These are phyloP conservation scores for Bombus confusus DNA, from an alignment of 1,140 invertebrate species.

Conservation along the genomic window DNA sequence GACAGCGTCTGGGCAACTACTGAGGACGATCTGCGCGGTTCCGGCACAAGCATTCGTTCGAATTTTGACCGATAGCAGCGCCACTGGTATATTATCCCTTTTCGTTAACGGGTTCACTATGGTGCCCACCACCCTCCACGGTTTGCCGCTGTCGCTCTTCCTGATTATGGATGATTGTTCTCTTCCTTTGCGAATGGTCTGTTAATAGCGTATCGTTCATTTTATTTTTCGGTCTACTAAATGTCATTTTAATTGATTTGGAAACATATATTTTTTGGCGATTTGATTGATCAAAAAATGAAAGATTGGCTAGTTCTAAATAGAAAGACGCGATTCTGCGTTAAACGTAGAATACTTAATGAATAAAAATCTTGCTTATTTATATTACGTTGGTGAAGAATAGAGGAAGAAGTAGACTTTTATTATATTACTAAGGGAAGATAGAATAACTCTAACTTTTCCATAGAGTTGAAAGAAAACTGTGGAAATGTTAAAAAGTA, in stretches of 20 bases:
- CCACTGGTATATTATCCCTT: constrained; percentile 53
- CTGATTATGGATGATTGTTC: background rate
- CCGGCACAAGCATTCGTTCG: constrained; percentile 72
- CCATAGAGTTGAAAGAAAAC: too few species aligned
- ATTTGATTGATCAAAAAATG: too few species aligned
- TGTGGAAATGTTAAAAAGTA: too few species aligned
- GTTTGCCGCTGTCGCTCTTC: background rate
- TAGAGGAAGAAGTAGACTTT: background rate
- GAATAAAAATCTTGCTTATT: background rate
- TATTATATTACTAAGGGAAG: background rate
- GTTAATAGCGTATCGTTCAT: background rate
- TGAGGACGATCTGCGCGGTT: constrained; percentile 73
- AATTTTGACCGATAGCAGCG: constrained; percentile 61
- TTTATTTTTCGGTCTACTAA: background rate
- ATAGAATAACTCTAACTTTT: too few species aligned
- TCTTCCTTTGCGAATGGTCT: background rate
- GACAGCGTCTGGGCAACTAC: constrained; percentile 79
- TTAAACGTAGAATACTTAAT: background rate
- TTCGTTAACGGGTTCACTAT: constrained; percentile 29
- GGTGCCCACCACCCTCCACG: constrained; percentile 4
- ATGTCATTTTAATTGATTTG: background rate
- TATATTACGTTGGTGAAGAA: background rate
- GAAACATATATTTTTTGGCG: background rate
- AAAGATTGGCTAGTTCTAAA: too few species aligned
- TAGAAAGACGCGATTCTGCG: too few species aligned